phyloP scores from a whole-genome alignment of 2,888 invertebrate genomes.

The Protophormia terraenovae region DNA sequence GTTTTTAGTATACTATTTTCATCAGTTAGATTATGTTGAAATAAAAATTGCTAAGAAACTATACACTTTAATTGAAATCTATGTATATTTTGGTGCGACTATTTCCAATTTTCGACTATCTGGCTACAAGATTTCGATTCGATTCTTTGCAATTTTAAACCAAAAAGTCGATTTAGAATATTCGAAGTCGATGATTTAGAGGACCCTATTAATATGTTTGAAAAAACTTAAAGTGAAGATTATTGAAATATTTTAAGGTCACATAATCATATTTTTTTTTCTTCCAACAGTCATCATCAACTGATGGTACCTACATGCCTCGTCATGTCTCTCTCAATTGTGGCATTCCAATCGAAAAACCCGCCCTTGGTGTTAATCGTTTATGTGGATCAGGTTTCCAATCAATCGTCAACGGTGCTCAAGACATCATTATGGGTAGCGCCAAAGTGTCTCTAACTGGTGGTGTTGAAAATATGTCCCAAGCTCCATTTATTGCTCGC shows the following conservation, averaged over 20 bases:
- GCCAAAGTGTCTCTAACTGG: slow-evolving; percentile 94
- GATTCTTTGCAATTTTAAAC: too few relatives aligned
- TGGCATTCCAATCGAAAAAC: slow-evolving; percentile 92
- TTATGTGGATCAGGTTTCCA: slow-evolving; percentile 99
- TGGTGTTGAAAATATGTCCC: slow-evolving; percentile 98
- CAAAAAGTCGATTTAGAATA: too few relatives aligned
- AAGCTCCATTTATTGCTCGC: slow-evolving; percentile 92
- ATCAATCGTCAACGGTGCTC: slow-evolving; percentile 93
- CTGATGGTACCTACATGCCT: slow-evolving; percentile 92
- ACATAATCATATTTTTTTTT: neutral
- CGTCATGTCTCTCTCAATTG: slow-evolving; percentile 93
- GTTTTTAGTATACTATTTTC: too few relatives aligned
- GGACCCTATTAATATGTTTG: too few relatives aligned
- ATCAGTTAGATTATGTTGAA: too few relatives aligned
- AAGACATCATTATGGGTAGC: slow-evolving; percentile 94
- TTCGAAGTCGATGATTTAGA: too few relatives aligned
- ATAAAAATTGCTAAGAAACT: too few relatives aligned
- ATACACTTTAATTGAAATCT: too few relatives aligned
- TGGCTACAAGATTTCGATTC: too few relatives aligned
- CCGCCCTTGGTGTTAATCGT: slow-evolving; percentile 94
- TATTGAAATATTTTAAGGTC: neutral
- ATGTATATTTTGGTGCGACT: too few relatives aligned
- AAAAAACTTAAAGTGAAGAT: too few relatives aligned
- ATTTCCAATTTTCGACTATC: too few relatives aligned
- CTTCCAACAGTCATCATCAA: slow-evolving; percentile 85